A percentile compares a stretch with the other conserved stretches of the same genome.
Conservation (phyloP, 2,888 invertebrate genomes). For the Bibio marci region DNA sequence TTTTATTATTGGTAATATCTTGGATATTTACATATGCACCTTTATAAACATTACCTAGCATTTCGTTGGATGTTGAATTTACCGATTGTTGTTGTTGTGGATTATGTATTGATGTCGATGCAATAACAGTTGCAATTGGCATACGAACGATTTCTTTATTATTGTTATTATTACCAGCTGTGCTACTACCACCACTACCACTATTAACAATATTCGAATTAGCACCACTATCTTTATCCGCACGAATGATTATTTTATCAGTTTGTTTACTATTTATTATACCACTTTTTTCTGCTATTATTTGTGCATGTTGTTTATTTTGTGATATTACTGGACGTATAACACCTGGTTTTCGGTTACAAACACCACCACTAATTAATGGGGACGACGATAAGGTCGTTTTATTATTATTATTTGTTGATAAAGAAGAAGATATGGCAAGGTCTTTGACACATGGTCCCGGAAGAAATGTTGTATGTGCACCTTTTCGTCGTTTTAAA, state of each 20-base stretch:
- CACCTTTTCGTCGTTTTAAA: conserved; percentile 57
- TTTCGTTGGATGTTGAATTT: neutral
- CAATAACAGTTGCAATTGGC: conserved; percentile 7
- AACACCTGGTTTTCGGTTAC: conserved; percentile 24
- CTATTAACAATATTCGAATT: neutral
- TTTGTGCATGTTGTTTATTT: conserved; percentile 1
- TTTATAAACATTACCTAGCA: conserved; percentile 20
- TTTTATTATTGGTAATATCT: conserved; percentile 32
- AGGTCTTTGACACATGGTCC: conserved; percentile 65
- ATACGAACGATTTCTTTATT: neutral
- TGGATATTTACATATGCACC: conserved; percentile 60
- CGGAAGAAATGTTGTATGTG: conserved; percentile 74
- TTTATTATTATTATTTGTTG: conserved; percentile 19
- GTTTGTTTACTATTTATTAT: conserved; percentile 1
- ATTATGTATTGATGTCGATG: conserved; percentile 11
- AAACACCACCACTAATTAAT: conserved; percentile 35
- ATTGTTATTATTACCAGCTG: conserved; percentile 8
- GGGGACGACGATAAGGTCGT: conserved; percentile 31
- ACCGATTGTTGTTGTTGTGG: conserved; percentile 29
- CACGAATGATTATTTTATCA: conserved; percentile 22
- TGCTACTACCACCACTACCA: conserved; percentile 1
- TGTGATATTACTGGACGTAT: conserved; percentile 9
- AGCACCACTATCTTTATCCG: conserved; percentile 10
- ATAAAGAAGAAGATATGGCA: conserved; percentile 16
- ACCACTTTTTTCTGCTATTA: conserved; percentile 5